phyloP scores from a whole-genome alignment of 2,797 vertebrate species.

The Gambelia wislizenii region DNA sequence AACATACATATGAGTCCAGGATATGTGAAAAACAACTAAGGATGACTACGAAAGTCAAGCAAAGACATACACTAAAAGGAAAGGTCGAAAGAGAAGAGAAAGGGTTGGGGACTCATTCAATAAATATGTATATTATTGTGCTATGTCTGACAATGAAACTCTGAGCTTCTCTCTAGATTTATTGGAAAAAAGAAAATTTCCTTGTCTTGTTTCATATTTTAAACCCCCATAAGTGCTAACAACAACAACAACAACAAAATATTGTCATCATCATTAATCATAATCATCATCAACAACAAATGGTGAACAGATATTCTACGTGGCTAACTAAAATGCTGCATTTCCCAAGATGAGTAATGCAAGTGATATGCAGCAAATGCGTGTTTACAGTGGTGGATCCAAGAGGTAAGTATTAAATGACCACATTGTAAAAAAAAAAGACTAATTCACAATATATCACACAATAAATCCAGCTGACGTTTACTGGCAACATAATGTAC shows the following conservation, averaged over 20 bases:
- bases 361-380: fast-evolving
- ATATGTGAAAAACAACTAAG: neutral
- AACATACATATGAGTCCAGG: no score
- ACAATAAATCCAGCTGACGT: constrained; percentile 57
- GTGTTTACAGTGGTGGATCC: neutral
- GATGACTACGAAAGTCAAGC: neutral
- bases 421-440: constrained; percentile 51
- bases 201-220: neutral
- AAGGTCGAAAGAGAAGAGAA: no score
- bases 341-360: neutral
- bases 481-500: constrained; percentile 42
- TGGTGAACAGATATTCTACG: neutral
- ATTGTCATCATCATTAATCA: neutral
- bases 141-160: neutral
- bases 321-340: neutral
- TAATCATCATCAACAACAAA: no score
- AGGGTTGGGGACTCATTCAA: neutral
- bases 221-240: no score
- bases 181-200: neutral
- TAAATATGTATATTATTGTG: neutral
- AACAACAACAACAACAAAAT: neutral
- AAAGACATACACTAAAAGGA: neutral
- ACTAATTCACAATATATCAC: constrained; percentile 37
- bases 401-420: constrained; percentile 47
- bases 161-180: no score